phyloP scores from a whole-genome alignment of 2,113 vertebrate species.

The Oreochromis aureus region DNA sequence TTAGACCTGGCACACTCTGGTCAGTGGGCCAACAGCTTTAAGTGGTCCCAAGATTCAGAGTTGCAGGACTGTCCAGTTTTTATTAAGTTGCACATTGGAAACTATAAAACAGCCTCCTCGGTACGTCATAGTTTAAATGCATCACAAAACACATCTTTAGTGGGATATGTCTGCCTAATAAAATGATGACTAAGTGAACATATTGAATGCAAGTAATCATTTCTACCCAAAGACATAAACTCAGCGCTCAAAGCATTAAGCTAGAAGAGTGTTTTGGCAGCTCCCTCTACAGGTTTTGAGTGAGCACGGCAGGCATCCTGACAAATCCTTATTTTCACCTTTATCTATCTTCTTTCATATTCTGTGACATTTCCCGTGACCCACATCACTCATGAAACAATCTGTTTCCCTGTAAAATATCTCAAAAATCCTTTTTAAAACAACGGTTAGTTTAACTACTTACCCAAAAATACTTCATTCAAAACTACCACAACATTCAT shows the following conservation, averaged over 20 bases:
- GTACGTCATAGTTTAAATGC: rapidly evolving
- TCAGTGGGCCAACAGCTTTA: background rate
- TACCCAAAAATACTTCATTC: no score
- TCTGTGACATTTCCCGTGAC: no score
- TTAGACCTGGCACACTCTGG: background rate
- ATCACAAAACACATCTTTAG: background rate
- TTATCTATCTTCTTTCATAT: no score
- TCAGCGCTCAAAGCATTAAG: background rate
- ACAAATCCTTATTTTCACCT: no score
- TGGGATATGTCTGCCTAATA: background rate
- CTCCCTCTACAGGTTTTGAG: background rate
- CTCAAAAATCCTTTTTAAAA: no score
- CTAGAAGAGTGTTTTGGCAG: background rate
- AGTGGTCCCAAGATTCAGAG: background rate
- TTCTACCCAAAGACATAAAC: background rate
- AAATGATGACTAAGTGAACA: background rate
- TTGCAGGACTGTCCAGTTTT: background rate
- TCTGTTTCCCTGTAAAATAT: background rate
- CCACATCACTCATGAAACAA: no score
- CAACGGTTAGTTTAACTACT: no score
- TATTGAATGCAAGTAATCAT: background rate
- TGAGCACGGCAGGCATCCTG: no score
- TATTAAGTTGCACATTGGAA: background rate
- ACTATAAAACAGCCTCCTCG: background rate
- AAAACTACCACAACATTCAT: no score